Evolutionary conservation across 2,888 invertebrate genomes (phyloP).

Genomic region (Buathra laborator): DNA sequence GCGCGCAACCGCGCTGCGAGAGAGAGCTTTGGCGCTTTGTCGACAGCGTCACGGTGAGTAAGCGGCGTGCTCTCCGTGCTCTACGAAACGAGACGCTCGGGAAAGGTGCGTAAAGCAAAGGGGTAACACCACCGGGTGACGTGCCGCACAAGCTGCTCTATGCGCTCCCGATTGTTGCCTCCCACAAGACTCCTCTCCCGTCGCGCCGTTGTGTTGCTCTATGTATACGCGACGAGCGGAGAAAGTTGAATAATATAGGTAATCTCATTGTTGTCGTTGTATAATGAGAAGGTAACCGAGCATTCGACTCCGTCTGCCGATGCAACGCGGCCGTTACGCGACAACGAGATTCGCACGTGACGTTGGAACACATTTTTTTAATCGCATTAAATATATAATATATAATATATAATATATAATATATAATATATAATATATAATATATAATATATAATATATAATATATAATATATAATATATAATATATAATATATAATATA

Average conservation of each 20-base stretch:
- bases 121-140: background rate
- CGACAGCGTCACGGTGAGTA: conserved; percentile 60
- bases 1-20: conserved; percentile 71
- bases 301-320: conserved; percentile 13
- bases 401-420: too few species aligned
- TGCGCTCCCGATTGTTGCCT: background rate
- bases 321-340: background rate
- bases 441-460: too few species aligned
- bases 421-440: too few species aligned
- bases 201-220: conserved; percentile 54
- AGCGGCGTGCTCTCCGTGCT: conserved; percentile 50
- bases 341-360: background rate
- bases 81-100: conserved; percentile 11
- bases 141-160: conserved; percentile 14
- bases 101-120: conserved; percentile 34
- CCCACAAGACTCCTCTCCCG: conserved; percentile 3
- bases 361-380: background rate
- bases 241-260: conserved; percentile 80
- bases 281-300: conserved; percentile 77
- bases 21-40: conserved; percentile 66
- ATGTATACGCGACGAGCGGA: conserved; percentile 66
- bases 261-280: conserved; percentile 79
- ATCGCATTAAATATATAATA: background rate
- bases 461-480: too few species aligned
- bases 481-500: background rate